Evolutionary conservation across 2,888 invertebrate species (phyloP).

Genomic region (Campoplex nolae): DNA sequence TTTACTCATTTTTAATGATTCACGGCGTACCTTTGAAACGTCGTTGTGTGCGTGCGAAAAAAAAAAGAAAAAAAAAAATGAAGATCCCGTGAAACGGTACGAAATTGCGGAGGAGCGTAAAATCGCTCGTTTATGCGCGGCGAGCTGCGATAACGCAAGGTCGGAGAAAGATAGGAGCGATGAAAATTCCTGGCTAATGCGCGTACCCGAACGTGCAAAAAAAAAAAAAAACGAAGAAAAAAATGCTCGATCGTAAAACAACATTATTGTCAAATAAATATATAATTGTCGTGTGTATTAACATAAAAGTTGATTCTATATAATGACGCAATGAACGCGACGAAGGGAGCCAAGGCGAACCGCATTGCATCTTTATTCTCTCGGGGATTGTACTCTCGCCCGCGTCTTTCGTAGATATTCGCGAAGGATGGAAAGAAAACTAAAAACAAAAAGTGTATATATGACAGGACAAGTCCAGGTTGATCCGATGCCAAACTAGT

Average conservation of each 20-base stretch:
- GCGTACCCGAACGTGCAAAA: not conserved
- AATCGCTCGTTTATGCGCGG: conserved; percentile 9
- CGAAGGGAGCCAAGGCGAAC: conserved; percentile 80
- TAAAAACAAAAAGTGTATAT: not conserved
- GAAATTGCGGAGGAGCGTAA: not conserved
- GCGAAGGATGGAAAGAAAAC: conserved; percentile 42
- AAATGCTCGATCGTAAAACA: not conserved
- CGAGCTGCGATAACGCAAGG: not conserved
- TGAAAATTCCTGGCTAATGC: not conserved
- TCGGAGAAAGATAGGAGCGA: not conserved
- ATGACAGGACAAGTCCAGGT: no score
- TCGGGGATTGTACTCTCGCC: conserved; percentile 9
- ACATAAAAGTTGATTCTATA: not conserved
- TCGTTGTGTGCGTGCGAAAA: not conserved
- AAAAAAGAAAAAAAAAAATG: not conserved
- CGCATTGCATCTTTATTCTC: conserved; percentile 71
- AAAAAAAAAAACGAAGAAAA: not conserved
- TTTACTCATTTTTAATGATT: not conserved
- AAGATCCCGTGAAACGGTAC: not conserved
- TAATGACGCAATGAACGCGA: not conserved
- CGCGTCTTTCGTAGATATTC: conserved; percentile 34
- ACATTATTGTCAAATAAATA: not conserved
- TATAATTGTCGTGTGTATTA: not conserved
- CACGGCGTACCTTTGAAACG: not conserved
- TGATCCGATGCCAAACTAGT: not conserved